phyloP scores from a whole-genome alignment of 2,888 invertebrate species.

The Monopis laevigella region DNA sequence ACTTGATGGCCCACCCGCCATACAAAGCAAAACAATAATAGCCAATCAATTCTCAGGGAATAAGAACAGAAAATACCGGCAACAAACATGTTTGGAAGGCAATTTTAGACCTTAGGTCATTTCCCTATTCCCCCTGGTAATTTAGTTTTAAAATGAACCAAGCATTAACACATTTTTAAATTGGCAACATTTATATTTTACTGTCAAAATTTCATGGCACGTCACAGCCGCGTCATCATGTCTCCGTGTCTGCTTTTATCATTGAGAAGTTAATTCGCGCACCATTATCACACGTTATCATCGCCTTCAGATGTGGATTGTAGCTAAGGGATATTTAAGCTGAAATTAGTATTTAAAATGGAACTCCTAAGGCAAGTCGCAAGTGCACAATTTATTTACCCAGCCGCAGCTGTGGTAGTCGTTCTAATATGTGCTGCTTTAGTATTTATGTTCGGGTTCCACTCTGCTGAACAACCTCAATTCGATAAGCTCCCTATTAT shows the following conservation, averaged over 20 bases:
- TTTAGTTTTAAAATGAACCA: no score
- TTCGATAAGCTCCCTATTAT: slow-evolving; percentile 75
- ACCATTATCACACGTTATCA: slow-evolving; percentile 57
- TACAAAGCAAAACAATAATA: no score
- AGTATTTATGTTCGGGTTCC: slow-evolving; percentile 82
- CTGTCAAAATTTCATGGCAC: slow-evolving; percentile 60
- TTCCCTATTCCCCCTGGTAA: no score
- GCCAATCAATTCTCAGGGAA: no score
- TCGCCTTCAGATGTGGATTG: slow-evolving; percentile 56
- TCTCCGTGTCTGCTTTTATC: slow-evolving; percentile 67
- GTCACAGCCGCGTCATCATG: slow-evolving; percentile 77
- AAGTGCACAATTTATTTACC: slow-evolving; percentile 64
- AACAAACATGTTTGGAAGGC: no score
- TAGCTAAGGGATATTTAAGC: slow-evolving; percentile 33
- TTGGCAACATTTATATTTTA: no score
- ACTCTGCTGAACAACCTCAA: slow-evolving; percentile 82
- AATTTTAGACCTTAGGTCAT: no score
- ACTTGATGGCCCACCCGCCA: no score
- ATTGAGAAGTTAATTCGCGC: slow-evolving; percentile 57
- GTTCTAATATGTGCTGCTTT: slow-evolving; percentile 77
- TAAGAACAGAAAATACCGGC: no score
- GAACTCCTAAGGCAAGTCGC: slow-evolving; percentile 68
- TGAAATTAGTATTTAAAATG: slow-evolving; percentile 41
- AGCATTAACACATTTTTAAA: no score
- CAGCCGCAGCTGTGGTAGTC: slow-evolving; percentile 67